These are phyloP conservation scores for Perodicticus potto DNA, from an alignment of 2,797 vertebrate species.

Conservation along the genomic window DNA sequence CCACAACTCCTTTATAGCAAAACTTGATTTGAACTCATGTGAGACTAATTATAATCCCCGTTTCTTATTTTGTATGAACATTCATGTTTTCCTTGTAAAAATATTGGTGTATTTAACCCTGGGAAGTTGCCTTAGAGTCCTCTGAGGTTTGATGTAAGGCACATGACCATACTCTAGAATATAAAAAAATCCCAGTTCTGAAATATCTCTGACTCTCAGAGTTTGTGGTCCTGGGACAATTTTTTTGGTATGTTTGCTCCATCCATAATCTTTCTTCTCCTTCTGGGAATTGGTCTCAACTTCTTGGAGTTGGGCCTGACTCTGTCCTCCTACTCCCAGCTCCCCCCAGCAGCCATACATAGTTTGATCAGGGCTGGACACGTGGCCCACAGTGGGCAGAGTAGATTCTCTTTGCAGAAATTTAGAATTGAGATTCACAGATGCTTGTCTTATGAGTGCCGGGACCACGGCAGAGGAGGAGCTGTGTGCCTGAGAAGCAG, in stretches of 20 bases:
- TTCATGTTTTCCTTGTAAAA: conserved; percentile 50
- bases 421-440: neutral
- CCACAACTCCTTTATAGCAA: neutral
- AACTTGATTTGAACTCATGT: neutral
- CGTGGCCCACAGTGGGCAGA: neutral
- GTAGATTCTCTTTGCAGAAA: neutral
- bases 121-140: neutral
- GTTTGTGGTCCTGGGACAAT: neutral
- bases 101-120: neutral
- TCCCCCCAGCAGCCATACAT: neutral
- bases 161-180: neutral
- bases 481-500: neutral
- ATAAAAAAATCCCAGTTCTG: neutral
- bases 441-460: neutral
- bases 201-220: conserved; percentile 26
- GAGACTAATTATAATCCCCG: conserved; percentile 8
- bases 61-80: conserved; percentile 24
- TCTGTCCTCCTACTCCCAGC: neutral
- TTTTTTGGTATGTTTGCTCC: neutral
- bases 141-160: neutral
- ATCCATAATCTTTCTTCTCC: neutral
- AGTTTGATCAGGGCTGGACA: neutral
- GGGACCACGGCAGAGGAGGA: neutral
- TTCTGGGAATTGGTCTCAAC: neutral
- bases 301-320: neutral